A percentile compares a stretch with the other conserved stretches of the same genome.
Conservation (phyloP, 2,888 invertebrate genomes). For the Andrena fulva region DNA sequence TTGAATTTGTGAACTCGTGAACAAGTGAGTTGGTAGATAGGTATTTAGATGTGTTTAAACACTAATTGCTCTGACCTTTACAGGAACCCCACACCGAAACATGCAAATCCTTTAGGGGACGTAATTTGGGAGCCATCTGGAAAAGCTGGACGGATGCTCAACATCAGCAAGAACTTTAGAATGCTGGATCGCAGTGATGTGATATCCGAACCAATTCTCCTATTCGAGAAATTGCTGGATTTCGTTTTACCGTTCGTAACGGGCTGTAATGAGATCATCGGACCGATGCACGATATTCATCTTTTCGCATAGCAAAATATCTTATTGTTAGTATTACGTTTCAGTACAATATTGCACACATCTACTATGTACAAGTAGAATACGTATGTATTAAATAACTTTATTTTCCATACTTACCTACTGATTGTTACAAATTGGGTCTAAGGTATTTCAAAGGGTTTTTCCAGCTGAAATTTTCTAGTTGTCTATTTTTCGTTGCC, state of each 20-base stretch:
- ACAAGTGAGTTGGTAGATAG: too few relatives aligned
- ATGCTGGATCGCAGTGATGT: not conserved
- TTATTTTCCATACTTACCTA: too few relatives aligned
- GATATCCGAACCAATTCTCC: not conserved
- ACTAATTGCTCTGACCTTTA: not conserved
- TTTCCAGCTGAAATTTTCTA: too few relatives aligned
- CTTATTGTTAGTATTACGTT: not conserved
- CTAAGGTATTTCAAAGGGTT: too few relatives aligned
- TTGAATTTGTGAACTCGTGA: too few relatives aligned
- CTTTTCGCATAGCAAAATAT: not conserved
- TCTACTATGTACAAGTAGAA: too few relatives aligned
- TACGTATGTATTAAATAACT: too few relatives aligned
- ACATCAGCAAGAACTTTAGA: not conserved
- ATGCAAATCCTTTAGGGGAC: not conserved
- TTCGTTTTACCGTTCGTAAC: not conserved
- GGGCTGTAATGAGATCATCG: not conserved
- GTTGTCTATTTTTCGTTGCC: too few relatives aligned
- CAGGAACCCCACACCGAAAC: not conserved
- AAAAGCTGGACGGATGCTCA: not conserved
- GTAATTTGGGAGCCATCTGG: conserved; percentile 17
- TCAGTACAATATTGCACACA: too few relatives aligned
- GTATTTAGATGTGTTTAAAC: too few relatives aligned
- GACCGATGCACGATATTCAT: not conserved
- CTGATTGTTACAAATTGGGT: too few relatives aligned
- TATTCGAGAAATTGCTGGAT: not conserved